Base-by-base conservation (phyloP, 2,113 vertebrate species). In the Anolis sagrei region DNA sequence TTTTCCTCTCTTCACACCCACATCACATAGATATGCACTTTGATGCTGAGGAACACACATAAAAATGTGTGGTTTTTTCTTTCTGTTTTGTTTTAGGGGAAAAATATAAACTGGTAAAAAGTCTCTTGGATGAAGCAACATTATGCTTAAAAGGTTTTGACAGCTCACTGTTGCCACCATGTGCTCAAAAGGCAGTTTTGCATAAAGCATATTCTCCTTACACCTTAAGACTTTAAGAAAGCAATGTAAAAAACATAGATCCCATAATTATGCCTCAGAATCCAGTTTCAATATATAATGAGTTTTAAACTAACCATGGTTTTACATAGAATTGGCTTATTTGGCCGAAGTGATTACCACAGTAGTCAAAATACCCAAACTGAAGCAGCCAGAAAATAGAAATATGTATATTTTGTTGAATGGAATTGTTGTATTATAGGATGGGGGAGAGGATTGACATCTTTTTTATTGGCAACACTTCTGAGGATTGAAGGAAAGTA, bases 151-250 rank as follows among this genome's bases (percentile, higher is more conserved):
- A 32, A 78, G 7, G 0, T 1, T 11, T 11, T 44, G 82, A 34
- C 0, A 0, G 91, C 92, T 91, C 92, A 0, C 87, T 92, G 85
- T 93, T 93, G 93, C 94, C 94, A 92, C 89, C 94, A 84, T 89
- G 93, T 0, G 94, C 86, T 90, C 83, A 62, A 51, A 88, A 87
- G 84, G 32, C 39, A 86, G 86, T 92, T 87, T 82, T 93, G 90
- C 92, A 91, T 36, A 32, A n/a, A 23, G 32, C 54, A 72, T 84
- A 82, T 82, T 1, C 9, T 81, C 25, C 27, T 7, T 32, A 2
- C 39, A 48, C 34, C 54, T 27, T 61, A 64, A 32, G 44, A 18
- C 3, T 34, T 64, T 64, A 36, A 5, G 16, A 3, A 21, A 25
- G 6, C 5, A n/a, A 68, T n/a, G 5, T 23, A 14, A 61, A 23